Evolutionary conservation across 1,140 invertebrate genomes (phyloP).

Genomic region (Lysiphlebus fabarum): DNA sequence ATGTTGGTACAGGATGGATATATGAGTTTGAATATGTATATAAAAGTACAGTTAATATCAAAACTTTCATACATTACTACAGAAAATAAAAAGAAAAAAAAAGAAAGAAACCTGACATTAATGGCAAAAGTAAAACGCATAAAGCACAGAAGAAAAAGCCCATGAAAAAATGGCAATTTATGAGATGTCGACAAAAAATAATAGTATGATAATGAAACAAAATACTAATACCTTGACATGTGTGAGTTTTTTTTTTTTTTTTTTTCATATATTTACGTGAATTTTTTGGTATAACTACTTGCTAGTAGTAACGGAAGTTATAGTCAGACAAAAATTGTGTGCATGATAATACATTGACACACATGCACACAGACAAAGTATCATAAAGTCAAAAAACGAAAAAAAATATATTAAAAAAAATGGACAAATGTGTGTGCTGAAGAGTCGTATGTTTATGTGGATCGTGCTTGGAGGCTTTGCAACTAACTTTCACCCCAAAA

Average conservation of each 20-base stretch:
- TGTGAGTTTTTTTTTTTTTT: slow-evolving; percentile 13
- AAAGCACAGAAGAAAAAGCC: slow-evolving; percentile 37
- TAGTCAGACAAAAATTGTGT: no score
- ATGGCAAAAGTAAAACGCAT: slow-evolving; percentile 48
- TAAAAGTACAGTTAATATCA: no score
- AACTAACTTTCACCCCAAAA: slow-evolving; percentile 39
- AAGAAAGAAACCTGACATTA: slow-evolving; percentile 36
- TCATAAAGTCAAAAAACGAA: slow-evolving; percentile 6
- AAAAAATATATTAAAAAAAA: slow-evolving; percentile 21
- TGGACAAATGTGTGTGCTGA: slow-evolving; percentile 16
- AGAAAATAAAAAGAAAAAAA: slow-evolving; percentile 4
- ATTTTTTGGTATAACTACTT: background rate
- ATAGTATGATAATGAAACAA: slow-evolving; percentile 49
- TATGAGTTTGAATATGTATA: no score
- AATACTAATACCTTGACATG: slow-evolving; percentile 28
- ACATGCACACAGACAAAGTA: background rate
- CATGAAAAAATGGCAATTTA: slow-evolving; percentile 46
- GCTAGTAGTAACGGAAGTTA: no score
- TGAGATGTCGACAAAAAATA: slow-evolving; percentile 40
- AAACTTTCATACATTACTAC: slow-evolving; percentile 2
- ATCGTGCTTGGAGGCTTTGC: slow-evolving; percentile 25
- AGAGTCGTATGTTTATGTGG: slow-evolving; percentile 21
- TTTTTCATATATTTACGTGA: slow-evolving; percentile 11
- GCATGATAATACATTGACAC: background rate
- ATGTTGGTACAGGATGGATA: no score